Evolutionary conservation across 2,797 vertebrate genomes (phyloP), one percentile per base, ranked within the genome.

Genomic region (Cheirogaleus major): DNA sequence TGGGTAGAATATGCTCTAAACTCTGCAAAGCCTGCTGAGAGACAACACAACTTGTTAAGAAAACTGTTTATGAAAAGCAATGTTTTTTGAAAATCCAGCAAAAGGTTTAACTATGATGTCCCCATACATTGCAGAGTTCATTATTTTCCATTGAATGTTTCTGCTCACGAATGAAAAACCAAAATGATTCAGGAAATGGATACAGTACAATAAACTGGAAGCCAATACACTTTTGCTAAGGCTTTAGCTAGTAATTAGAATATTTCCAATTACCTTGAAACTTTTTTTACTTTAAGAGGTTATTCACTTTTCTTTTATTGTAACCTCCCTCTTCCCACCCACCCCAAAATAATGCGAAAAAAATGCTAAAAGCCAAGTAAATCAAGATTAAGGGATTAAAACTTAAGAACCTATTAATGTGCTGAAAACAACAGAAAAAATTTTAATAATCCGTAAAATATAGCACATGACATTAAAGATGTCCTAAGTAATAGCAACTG

Each of bases 391-490:
- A 97, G 30, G 48, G 76, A 90, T 97, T 98, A 98, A 98, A 87
- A 82, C 73, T 98, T 92, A 91, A 96, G 98, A 98, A 94, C 41
- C 72, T 83, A 98, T 94, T 96, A 89, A 87, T 2, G 23, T 73
- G 52, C 87, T 98, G 84, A 97, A 96, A 98, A 98, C 92, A 97
- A 98, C 84, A 96, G 50, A 97, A 97, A 95, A 92, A 98, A 98
- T 97, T 98, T 96, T 98, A 98, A 97, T 97, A 95, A 98, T 81
- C 35, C 93, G 96, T 97, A 97, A 95, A 96, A 96, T 96, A 93
- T 93, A 97, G 92, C 97, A 97, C 96, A 97, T 6, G 17, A 92
- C 72, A 97, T 97, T 98, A 98, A 97, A 97, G 70, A 93, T 95
- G 67, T 84, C 80, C 95, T 97, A 97, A 97, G 92, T 96, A 89